A percentile compares a stretch with the other conserved stretches of the same genome.
phyloP scores from a whole-genome alignment of 2,888 invertebrate genomes.

The Busseola fusca region DNA sequence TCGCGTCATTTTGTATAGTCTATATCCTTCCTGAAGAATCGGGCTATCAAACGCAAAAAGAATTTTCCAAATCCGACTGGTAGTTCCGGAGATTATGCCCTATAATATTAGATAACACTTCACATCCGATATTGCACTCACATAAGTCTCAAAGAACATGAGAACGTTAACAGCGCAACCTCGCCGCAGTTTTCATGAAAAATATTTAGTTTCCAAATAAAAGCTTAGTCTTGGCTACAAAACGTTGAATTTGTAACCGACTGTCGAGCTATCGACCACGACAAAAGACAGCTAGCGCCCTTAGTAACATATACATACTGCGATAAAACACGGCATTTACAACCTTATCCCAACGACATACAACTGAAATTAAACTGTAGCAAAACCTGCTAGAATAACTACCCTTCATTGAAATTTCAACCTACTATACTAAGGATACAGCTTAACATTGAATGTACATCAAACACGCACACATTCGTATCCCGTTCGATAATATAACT shows the following conservation, averaged over 20 bases:
- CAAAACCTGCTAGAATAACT: not conserved
- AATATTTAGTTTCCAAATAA: conserved; percentile 48
- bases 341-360: conserved; percentile 1
- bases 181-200: conserved; percentile 35
- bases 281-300: conserved; percentile 50
- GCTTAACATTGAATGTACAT: conserved; percentile 36
- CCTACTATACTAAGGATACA: accelerated
- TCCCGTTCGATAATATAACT: conserved; percentile 66
- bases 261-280: conserved; percentile 63
- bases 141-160: conserved; percentile 1
- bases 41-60: no score
- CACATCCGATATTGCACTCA: conserved; percentile 5
- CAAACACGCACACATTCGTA: conserved; percentile 57
- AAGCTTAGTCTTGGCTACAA: conserved; percentile 36
- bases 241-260: conserved; percentile 58
- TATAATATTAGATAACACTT: no score
- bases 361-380: conserved; percentile 9
- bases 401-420: conserved; percentile 21
- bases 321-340: conserved; percentile 23
- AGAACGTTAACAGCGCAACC: conserved; percentile 11
- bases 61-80: no score
- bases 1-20: no score
- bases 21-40: no score
- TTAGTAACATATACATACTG: conserved; percentile 34
- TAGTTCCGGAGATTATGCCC: no score